These are phyloP conservation scores for Sciaenops ocellatus DNA, from an alignment of 2,797 vertebrate species.

Conservation along the genomic window DNA sequence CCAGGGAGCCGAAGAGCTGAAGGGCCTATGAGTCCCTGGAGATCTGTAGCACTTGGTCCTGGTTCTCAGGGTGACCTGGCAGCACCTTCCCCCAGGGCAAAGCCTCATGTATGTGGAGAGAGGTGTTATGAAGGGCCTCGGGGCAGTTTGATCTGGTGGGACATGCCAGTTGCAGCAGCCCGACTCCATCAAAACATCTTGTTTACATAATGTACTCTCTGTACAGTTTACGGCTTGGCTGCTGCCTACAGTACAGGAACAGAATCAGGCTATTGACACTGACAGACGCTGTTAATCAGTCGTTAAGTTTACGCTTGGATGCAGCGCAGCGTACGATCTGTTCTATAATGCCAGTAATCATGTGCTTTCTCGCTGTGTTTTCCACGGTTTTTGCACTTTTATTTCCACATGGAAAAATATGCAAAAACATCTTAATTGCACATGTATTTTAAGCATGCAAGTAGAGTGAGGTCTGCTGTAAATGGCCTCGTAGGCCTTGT, in stretches of 20 bases:
- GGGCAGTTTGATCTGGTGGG: slow-evolving; percentile 74
- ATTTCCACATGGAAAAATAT: slow-evolving; percentile 4
- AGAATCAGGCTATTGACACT: slow-evolving; percentile 40
- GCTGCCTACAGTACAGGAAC: slow-evolving; percentile 27
- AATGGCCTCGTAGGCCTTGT: slow-evolving; percentile 46
- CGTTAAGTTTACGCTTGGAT: slow-evolving; percentile 27
- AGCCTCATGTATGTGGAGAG: slow-evolving; percentile 29
- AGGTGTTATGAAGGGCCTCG: slow-evolving; percentile 65
- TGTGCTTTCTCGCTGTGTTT: slow-evolving; percentile 16
- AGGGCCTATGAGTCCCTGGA: slow-evolving; percentile 57
- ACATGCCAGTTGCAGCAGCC: slow-evolving; percentile 44
- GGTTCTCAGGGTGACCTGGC: slow-evolving; percentile 76
- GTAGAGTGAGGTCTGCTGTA: slow-evolving; percentile 23
- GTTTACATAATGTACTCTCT: slow-evolving; percentile 63
- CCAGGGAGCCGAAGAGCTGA: slow-evolving; percentile 49
- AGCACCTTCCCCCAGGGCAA: slow-evolving; percentile 58
- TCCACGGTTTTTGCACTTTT: slow-evolving; percentile 37
- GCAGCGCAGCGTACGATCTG: slow-evolving; percentile 21
- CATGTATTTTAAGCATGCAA: slow-evolving; percentile 3
- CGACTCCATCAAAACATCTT: slow-evolving; percentile 74
- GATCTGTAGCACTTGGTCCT: slow-evolving; percentile 53
- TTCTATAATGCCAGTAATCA: slow-evolving; percentile 24
- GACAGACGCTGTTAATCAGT: slow-evolving; percentile 52
- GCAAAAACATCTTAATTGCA: neutral
- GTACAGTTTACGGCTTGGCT: slow-evolving; percentile 24